Conservation (phyloP, 2,888 invertebrate genomes). For the Phengaris arion region DNA sequence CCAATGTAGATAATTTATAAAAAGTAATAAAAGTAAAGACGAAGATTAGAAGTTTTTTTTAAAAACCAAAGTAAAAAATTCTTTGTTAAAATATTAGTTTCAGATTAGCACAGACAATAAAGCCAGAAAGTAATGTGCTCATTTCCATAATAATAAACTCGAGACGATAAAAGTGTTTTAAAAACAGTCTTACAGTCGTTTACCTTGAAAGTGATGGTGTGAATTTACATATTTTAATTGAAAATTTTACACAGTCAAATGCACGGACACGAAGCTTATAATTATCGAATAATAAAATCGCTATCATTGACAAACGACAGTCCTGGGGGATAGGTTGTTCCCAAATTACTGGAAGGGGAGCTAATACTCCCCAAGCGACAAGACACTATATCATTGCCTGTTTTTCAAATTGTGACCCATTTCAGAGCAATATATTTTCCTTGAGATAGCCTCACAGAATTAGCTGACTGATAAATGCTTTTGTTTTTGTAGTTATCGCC, state of each 20-base stretch:
- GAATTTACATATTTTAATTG: constrained; percentile 20
- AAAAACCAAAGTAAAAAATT: constrained; percentile 4
- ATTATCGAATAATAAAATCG: constrained; percentile 6
- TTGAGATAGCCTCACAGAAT: constrained; percentile 17
- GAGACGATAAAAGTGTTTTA: constrained; percentile 11
- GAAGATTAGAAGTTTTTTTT: neutral
- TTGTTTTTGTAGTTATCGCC: constrained; percentile 20
- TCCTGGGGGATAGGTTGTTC: neutral
- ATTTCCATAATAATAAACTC: constrained; percentile 17
- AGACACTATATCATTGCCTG: constrained; percentile 14
- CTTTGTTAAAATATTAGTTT: constrained; percentile 6
- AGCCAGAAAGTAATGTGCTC: neutral
- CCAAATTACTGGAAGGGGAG: constrained; percentile 14
- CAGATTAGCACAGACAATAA: constrained; percentile 18
- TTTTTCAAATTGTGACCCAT: constrained; percentile 19
- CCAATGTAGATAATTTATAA: constrained; percentile 14
- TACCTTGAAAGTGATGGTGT: neutral
- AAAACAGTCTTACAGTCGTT: constrained; percentile 14
- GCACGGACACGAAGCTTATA: constrained; percentile 12
- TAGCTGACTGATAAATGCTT: constrained; percentile 14
- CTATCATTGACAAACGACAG: constrained; percentile 13
- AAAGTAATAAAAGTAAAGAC: constrained; percentile 4
- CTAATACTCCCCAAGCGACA: constrained; percentile 15
- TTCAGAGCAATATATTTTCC: constrained; percentile 17
- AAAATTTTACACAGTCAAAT: constrained; percentile 16